A percentile compares a stretch with the other conserved stretches of the same genome.
Conservation (phyloP, 2,888 invertebrate genomes). For the Aphrophora alni region DNA sequence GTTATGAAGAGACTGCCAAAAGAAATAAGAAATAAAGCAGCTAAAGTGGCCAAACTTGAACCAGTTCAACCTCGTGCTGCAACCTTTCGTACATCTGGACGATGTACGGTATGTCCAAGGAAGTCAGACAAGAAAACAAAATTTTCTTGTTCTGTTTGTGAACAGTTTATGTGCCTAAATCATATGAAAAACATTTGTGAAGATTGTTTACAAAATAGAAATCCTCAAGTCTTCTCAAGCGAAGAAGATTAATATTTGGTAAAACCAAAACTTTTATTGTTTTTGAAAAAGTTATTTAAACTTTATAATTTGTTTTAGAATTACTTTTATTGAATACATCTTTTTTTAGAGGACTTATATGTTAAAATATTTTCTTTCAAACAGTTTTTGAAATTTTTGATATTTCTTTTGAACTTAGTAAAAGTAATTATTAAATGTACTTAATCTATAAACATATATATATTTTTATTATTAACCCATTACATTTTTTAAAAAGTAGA, state of each 20-base stretch:
- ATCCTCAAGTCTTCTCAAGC: neutral
- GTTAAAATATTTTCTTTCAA: no score
- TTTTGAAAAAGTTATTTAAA: no score
- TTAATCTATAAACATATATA: no score
- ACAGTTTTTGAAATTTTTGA: no score
- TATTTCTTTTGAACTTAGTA: no score
- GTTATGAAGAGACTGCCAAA: neutral
- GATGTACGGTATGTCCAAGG: conserved; percentile 3
- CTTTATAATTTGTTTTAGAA: no score
- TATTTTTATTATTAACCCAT: no score
- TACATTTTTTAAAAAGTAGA: no score
- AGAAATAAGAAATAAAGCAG: conserved; percentile 4
- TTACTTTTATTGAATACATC: no score
- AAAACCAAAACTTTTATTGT: no score
- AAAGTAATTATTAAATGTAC: no score
- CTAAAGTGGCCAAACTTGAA: neutral
- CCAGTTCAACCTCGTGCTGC: neutral
- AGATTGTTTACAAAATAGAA: conserved; percentile 7
- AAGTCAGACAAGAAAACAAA: conserved; percentile 13
- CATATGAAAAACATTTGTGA: conserved; percentile 7
- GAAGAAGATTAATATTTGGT: conserved; percentile 18
- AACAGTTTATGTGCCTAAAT: conserved; percentile 13
- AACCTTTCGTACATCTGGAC: neutral
- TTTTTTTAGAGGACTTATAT: no score
- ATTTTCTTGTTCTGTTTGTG: conserved; percentile 11